Evolutionary conservation across 2,113 vertebrate genomes (phyloP), one percentile per base, ranked within the genome.

Genomic region (Corynorhinus townsendii): DNA sequence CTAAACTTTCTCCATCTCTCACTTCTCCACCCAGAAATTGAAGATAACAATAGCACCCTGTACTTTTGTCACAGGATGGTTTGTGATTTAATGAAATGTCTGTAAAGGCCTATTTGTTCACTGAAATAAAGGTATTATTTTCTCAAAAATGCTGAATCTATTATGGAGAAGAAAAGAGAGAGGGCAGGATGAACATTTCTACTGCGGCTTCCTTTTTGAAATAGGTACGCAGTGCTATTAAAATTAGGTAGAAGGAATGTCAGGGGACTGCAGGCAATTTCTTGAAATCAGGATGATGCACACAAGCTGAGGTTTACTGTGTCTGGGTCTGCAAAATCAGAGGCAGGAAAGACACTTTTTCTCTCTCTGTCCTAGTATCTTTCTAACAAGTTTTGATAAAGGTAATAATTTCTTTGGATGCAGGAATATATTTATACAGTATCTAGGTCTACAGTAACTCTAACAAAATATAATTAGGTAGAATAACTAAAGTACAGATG

Each of bases 401-500:
- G 86, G 86, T 80, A 91, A 17, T 30, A 4, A 59, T 95, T 96
- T 95, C 16, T 94, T 94, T 88, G 69, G 10, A 47, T 56, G 86
- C 59, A 77, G 30, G 11, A 45, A 64, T 88, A 38, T 43, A 75
- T 86, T 80, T 86, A 88, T 80, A 87, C 30, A 80, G 66, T 40
- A 94, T 95, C 93, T 91, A 91, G 93, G 89, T 91, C 94, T 96
- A 80, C 28, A 86, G n/a, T 91, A 95, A 86, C 20, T 86, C 30
- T 91, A 93, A 96, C 64, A 84, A 83, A 93, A 94, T 86, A 87
- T 72, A 97, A 94, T 95, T 86, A 93, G 54, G 73, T 54, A 59
- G 52, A 91, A 22, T 76, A 94, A 87, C 40, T 35, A 47, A 89
- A 81, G 64, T 73, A 59, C 91, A 96, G 89, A 95, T 89, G 96